Evolutionary conservation across 2,113 vertebrate species (phyloP).

Genomic region (Elachura formosa): DNA sequence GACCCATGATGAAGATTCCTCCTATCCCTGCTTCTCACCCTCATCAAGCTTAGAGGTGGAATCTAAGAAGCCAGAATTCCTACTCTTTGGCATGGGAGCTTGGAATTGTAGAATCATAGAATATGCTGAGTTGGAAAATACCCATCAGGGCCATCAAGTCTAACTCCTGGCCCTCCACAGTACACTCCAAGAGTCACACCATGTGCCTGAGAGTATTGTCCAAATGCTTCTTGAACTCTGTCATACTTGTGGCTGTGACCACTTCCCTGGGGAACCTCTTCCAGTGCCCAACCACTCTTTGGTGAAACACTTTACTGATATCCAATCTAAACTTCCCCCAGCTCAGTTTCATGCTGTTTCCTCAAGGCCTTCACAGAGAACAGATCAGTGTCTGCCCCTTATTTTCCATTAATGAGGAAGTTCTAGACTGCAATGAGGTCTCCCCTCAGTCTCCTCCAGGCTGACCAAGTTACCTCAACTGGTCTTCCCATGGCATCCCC

Average conservation of each 20-base stretch:
- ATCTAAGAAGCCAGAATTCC: not conserved
- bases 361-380: not conserved
- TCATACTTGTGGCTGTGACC: not conserved
- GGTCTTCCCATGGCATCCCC: not conserved
- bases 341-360: not conserved
- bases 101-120: not conserved
- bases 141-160: not conserved
- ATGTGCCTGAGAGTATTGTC: not conserved
- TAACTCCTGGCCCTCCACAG: not conserved
- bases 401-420: not conserved
- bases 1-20: not conserved
- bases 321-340: not conserved
- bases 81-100: not conserved
- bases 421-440: not conserved
- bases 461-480: not conserved
- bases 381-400: not conserved
- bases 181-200: not conserved
- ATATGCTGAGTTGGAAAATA: not conserved
- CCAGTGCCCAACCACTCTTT: fast-evolving
- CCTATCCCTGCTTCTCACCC: not conserved
- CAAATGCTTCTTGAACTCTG: not conserved
- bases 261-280: not conserved
- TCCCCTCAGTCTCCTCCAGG: not conserved
- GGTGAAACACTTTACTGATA: not conserved
- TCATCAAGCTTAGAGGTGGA: not conserved